Conservation (phyloP, 2,797 vertebrate species). For the Rallus crepitans region DNA sequence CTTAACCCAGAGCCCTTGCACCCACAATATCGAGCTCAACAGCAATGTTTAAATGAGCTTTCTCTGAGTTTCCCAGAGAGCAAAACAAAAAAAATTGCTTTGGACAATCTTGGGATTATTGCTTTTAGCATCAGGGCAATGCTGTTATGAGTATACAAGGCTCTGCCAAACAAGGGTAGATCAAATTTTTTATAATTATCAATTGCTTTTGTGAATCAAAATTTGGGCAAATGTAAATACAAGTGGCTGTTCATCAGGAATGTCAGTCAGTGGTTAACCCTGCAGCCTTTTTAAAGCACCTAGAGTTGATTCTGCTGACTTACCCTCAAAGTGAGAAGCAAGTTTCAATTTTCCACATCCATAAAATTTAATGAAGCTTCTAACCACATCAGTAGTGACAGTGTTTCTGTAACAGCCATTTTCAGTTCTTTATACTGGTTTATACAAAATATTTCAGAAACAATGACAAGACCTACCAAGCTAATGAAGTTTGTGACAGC, state of each 20-base stretch:
- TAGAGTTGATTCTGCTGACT: not conserved
- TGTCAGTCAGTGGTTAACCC: not conserved
- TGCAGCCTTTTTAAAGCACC: not conserved
- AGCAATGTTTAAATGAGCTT: not conserved
- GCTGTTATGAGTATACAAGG: not conserved
- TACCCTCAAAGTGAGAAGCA: not conserved
- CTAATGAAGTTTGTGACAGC: not conserved
- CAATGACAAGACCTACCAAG: not conserved
- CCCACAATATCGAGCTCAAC: not conserved
- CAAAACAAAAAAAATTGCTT: not conserved
- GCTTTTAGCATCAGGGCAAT: not conserved
- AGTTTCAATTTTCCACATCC: not conserved
- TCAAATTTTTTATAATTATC: not conserved
- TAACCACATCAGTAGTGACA: not conserved
- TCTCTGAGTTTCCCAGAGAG: not conserved
- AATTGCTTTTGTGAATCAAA: not conserved
- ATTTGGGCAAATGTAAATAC: not conserved
- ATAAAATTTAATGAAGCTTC: not conserved
- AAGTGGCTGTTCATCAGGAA: not conserved
- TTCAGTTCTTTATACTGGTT: not conserved
- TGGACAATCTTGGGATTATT: not conserved
- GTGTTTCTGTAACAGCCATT: not conserved
- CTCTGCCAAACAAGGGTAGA: not conserved
- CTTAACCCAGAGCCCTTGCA: not conserved
- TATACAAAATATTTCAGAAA: not conserved